These are phyloP conservation scores for Aphelenchoides besseyi DNA, from an alignment of 1,140 invertebrate species.

Conservation along the genomic window DNA sequence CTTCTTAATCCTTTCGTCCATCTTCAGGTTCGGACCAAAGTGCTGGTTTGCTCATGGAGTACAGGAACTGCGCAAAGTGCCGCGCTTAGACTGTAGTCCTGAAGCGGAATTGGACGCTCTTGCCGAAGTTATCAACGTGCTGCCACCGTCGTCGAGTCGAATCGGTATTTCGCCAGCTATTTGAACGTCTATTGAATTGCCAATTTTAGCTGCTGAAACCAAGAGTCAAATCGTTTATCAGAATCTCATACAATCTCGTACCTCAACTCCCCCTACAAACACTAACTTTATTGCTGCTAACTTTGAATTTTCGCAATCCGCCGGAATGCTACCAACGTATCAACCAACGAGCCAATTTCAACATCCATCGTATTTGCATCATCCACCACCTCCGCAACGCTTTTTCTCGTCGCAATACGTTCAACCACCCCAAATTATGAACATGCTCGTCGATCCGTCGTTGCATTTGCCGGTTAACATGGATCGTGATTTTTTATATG, in stretches of 20 bases:
- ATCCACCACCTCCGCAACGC: no score
- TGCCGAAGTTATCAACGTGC: not conserved
- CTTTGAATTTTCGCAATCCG: no score
- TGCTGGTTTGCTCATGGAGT: constrained; percentile 18
- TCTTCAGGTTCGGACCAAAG: constrained; percentile 14
- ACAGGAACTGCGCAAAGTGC: constrained; percentile 15
- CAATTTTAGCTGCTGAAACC: not conserved
- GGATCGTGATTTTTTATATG: not conserved
- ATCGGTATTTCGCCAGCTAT: not conserved
- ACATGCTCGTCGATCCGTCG: no score
- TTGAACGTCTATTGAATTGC: not conserved
- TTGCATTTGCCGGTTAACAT: not conserved
- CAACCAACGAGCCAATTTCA: no score
- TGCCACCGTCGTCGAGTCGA: constrained; percentile 16
- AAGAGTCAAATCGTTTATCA: not conserved
- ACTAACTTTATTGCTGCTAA: no score
- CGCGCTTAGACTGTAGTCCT: constrained; percentile 8
- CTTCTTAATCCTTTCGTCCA: not conserved
- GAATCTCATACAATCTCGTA: not conserved
- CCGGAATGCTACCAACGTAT: no score
- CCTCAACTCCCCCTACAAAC: no score
- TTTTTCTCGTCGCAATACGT: no score
- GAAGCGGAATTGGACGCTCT: constrained; percentile 2
- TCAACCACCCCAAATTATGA: no score
- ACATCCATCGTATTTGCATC: no score